These are phyloP conservation scores for Calyptommatus sinebrachiatus DNA, from an alignment of 2,113 vertebrate species.

Conservation along the genomic window DNA sequence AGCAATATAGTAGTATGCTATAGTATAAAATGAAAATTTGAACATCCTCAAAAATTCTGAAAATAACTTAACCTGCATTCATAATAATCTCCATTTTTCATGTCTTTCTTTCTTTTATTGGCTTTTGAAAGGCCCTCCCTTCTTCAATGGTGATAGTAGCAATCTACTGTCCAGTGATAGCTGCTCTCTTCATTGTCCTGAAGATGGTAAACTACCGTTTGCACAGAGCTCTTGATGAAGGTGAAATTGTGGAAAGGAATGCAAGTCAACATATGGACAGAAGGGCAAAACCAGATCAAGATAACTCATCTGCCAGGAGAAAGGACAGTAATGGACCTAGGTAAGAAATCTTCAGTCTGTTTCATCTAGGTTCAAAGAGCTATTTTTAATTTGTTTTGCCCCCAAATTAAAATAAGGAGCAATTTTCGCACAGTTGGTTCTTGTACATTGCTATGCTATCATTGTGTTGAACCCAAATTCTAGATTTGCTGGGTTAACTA, in stretches of 20 bases:
- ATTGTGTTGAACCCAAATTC: no score
- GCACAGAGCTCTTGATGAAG: conserved; percentile 94
- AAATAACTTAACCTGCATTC: neutral
- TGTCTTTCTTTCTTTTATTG: conserved; percentile 39
- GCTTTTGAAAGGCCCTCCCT: conserved; percentile 85
- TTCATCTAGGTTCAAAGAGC: no score
- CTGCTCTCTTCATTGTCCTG: conserved; percentile 90
- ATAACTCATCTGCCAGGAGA: conserved; percentile 78
- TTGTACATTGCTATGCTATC: no score
- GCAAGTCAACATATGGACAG: conserved; percentile 79
- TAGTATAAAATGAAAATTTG: neutral
- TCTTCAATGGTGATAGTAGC: conserved; percentile 96
- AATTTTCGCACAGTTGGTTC: no score
- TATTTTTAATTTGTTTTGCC: neutral
- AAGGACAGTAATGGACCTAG: conserved; percentile 93
- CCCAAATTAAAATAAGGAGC: neutral
- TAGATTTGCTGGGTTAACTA: no score
- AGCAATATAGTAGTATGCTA: no score
- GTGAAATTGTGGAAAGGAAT: conserved; percentile 90
- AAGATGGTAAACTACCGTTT: conserved; percentile 96
- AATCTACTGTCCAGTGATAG: conserved; percentile 95
- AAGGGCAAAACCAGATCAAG: conserved; percentile 78
- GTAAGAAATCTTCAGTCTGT: conserved; percentile 69
- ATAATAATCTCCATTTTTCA: conserved; percentile 23
- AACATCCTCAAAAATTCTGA: neutral